A percentile compares a stretch with the other conserved stretches of the same genome.
Evolutionary conservation across 2,113 vertebrate genomes (phyloP).

Genomic region (Prolemur simus): DNA sequence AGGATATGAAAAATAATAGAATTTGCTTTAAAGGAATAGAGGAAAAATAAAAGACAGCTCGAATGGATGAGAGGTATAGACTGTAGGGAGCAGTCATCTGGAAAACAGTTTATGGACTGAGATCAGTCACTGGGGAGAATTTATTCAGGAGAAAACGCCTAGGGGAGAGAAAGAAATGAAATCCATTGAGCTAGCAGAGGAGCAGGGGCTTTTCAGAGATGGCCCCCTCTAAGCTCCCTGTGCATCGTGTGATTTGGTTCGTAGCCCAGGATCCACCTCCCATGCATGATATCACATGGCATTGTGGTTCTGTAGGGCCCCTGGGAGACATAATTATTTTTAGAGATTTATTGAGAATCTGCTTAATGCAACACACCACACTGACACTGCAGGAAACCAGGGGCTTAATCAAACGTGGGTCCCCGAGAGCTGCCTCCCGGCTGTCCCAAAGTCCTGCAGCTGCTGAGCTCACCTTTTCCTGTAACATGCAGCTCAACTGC

Average conservation of each 20-base stretch:
- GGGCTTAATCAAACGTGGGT: no score
- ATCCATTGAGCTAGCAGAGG: background rate
- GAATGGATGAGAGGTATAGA: background rate
- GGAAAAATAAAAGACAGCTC: background rate
- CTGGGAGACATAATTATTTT: background rate
- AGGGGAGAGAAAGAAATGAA: background rate
- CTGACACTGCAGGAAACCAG: background rate
- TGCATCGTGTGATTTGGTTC: background rate
- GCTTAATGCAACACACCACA: fast-evolving
- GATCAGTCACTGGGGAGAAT: background rate
- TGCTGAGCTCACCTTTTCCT: background rate
- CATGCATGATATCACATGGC: background rate
- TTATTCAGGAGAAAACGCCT: background rate
- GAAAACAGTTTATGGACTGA: background rate
- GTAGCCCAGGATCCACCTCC: background rate
- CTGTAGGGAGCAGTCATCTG: background rate
- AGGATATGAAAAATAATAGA: background rate
- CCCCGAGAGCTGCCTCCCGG: background rate
- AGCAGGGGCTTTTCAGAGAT: background rate
- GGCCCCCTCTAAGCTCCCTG: background rate
- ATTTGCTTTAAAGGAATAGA: slow-evolving; percentile 1
- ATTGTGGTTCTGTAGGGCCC: background rate
- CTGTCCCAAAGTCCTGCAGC: background rate
- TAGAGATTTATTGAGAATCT: background rate
- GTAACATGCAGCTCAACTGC: background rate